A percentile compares a stretch with the other conserved stretches of the same genome.
Evolutionary conservation across 2,888 invertebrate species (phyloP).

Genomic region (Athalia circularis): DNA sequence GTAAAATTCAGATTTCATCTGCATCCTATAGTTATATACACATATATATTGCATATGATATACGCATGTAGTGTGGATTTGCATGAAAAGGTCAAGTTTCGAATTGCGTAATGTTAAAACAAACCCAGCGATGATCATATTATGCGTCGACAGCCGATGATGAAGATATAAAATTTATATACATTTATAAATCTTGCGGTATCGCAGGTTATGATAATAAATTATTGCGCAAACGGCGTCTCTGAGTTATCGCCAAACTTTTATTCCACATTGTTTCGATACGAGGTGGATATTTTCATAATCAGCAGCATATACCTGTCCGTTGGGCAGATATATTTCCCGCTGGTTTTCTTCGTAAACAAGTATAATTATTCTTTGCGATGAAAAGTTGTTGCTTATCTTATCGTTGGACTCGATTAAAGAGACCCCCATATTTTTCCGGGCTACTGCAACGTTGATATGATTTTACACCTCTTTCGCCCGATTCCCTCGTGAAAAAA

Average conservation of each 20-base stretch:
- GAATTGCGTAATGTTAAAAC: neutral
- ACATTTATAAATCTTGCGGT: no score
- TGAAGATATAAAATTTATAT: no score
- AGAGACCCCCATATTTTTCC: conserved; percentile 53
- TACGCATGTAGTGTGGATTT: neutral
- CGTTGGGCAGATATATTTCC: neutral
- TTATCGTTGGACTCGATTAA: conserved; percentile 58
- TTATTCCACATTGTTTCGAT: no score
- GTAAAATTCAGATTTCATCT: no score
- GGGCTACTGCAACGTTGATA: conserved; percentile 24
- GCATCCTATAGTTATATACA: neutral
- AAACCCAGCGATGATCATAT: no score
- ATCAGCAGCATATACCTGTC: neutral
- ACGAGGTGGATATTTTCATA: neutral
- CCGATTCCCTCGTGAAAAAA: neutral
- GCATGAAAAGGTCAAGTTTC: conserved; percentile 22
- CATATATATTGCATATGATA: neutral
- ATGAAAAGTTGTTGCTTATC: conserved; percentile 58
- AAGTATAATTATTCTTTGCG: conserved; percentile 55
- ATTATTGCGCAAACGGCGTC: no score
- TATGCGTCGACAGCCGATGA: no score
- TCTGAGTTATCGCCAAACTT: no score
- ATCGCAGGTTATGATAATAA: no score
- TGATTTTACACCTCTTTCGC: conserved; percentile 12
- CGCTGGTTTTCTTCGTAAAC: conserved; percentile 58